Base-by-base conservation (phyloP, 2,888 invertebrate species). In the Agriopis aurantiaria region DNA sequence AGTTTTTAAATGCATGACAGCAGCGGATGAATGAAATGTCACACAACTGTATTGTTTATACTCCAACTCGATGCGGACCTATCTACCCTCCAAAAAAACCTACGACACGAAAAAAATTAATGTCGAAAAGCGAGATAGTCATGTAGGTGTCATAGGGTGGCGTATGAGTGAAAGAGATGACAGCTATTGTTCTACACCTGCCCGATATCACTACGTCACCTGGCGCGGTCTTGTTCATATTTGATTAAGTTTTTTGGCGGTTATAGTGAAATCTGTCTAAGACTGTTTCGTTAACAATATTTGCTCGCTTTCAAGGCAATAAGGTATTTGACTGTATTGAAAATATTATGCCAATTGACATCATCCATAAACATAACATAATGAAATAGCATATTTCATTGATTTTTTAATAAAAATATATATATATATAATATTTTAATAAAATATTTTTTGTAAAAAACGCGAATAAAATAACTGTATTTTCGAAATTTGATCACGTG, bases 211-310 rank as follows among this genome's bases (percentile, higher is more conserved):
- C 48, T 33, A 77, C 85, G 82, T 89, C 92, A 92, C 90, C 92
- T 91, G 92, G 91, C 81, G 84, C 80, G 82, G 84, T 78, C 80
- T 85, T 86, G 86, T 91, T 83, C 88, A 92, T 92, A 91, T 93
- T 93, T 91, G 91, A 93, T 92, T 91, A 91, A 87, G 83, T 88
- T 90, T 89, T 88, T 88, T 85, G 82, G 85, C 86, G 85, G 85
- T 85, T 85, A 88, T 86, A 88, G 83, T 85, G 8, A 17, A 33
- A 17, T 9, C 4, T 52, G 11, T 14, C 7, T 14, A 49, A 49
- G 7, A 14, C 9, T 43, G 43, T 43, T 43, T 43, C 9, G 43
- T 2, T 10, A 1, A 43, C 8, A 43, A 43, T 9, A 9, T 8
- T 43, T 10, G 43, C 43, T 8, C 43, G 43, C 43, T 43, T 8